A percentile compares a stretch with the other conserved stretches of the same genome.
Evolutionary conservation across 2,797 vertebrate genomes (phyloP).

Genomic region (Fundulus diaphanus): DNA sequence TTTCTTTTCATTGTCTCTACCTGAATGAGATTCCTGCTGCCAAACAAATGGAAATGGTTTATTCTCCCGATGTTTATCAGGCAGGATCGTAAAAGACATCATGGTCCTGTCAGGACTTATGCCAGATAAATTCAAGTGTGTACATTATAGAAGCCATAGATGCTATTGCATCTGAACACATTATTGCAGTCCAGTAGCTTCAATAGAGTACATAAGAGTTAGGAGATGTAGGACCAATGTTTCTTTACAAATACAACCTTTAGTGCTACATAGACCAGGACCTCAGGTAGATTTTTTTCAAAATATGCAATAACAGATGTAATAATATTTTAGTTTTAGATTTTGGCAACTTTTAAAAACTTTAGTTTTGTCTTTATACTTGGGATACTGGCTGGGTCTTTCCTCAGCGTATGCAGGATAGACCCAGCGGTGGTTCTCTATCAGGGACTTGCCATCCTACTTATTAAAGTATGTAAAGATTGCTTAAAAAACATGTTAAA

Average conservation of each 20-base stretch:
- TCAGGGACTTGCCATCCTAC: not conserved
- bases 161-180: not conserved
- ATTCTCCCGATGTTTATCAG: slow-evolving; percentile 46
- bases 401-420: not conserved
- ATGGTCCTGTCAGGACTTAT: slow-evolving; percentile 7
- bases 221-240: not conserved
- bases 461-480: not conserved
- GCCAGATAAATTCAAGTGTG: not conserved
- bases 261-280: not conserved
- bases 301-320: too few relatives aligned
- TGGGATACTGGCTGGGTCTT: not conserved
- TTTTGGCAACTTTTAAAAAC: not conserved
- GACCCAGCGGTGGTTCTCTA: not conserved
- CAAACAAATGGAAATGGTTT: slow-evolving; percentile 61
- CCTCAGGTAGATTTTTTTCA: too few relatives aligned
- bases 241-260: not conserved
- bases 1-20: slow-evolving; percentile 31
- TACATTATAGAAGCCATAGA: not conserved
- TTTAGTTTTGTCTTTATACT: not conserved
- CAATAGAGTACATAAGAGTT: not conserved
- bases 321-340: too few relatives aligned
- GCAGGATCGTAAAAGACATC: slow-evolving; percentile 7
- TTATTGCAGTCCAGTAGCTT: not conserved
- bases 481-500: not conserved
- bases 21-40: slow-evolving; percentile 53